A percentile compares a stretch with the other conserved stretches of the same genome.
phyloP scores from a whole-genome alignment of 2,113 vertebrate species.

The Sapayoa aenigma region DNA sequence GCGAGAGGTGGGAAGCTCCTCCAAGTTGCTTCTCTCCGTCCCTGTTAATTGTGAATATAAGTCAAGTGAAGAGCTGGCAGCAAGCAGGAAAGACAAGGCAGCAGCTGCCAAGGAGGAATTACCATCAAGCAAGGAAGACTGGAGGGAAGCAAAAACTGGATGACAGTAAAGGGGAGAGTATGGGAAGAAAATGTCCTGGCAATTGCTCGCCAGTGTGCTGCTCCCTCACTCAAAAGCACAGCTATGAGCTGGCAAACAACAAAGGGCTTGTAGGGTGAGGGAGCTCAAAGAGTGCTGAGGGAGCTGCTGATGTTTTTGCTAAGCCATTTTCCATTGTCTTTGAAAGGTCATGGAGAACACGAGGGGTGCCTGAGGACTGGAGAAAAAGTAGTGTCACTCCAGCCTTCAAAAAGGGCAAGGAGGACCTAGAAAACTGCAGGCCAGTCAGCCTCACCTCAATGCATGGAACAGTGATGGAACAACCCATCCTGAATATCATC shows the following conservation, averaged over 20 bases:
- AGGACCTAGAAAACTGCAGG: not conserved
- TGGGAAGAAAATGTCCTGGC: not conserved
- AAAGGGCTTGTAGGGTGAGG: too few relatives aligned
- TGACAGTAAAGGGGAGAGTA: not conserved
- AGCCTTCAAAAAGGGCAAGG: not conserved
- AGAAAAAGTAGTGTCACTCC: fast-evolving
- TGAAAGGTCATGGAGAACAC: fast-evolving
- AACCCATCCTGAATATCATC: not conserved
- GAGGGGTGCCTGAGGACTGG: not conserved
- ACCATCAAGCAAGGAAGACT: not conserved
- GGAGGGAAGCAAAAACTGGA: not conserved
- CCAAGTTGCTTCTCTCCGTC: fast-evolving
- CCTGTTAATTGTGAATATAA: not conserved
- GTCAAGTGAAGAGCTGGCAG: not conserved
- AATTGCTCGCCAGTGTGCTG: fast-evolving
- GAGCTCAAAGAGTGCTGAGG: not conserved
- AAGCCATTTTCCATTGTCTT: not conserved
- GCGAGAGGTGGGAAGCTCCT: not conserved
- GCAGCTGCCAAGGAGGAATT: not conserved
- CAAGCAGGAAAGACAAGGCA: not conserved
- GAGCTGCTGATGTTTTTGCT: not conserved
- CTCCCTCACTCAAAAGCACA: fast-evolving
- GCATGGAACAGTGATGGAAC: not conserved
- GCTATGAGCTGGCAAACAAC: not conserved
- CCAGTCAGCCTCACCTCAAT: not conserved